Evolutionary conservation across 1,140 invertebrate genomes (phyloP), one percentile per base, ranked within the genome.

Genomic region (Cotesia vestalis): DNA sequence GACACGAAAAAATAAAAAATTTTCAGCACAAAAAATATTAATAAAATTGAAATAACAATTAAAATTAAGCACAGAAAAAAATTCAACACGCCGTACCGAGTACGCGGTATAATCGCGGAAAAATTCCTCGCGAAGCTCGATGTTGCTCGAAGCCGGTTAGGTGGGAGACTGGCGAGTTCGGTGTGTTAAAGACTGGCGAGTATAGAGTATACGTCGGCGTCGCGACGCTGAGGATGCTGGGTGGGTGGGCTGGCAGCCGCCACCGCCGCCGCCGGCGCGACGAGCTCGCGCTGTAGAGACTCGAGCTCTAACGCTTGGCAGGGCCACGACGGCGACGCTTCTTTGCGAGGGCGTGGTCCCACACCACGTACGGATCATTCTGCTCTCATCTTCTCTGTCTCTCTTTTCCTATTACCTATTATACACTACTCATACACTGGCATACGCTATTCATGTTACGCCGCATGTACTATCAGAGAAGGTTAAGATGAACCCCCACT

Each of bases 291-390:
- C n/a, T 35, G 46, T 66, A 61, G 57, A 66, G 70, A 35, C 53
- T 9, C 5, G 40, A 11, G 35, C 40, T 4, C 36, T 36, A 46
- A 46, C 40, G 66, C 52, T 59, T 76, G 78, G 75, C 72, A 68
- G 68, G 73, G 63, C 71, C 71, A 52, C 73, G 62, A 67, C 55
- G 71, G 59, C 71, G 69, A 64, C 69, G 75, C 34, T 78, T 82
- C 77, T 81, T 77, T 71, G 76, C 76, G 78, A 82, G 81, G 81
- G 82, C 82, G 82, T 84, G 81, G 81, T 77, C 79, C 79, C 75
- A 76, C 9, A 64, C 57, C 53, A 20, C 36, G 38, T 14, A 38
- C 62, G 12, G 8, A n/a, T 9, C 5, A 51, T 38, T 9, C 20
- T 36, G 20, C 40, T n/a, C n/a, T 38, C 14, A 27, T 27, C 27